These are phyloP conservation scores for Tetheella fluctuosa DNA, from an alignment of 2,888 invertebrate species.

Conservation along the genomic window DNA sequence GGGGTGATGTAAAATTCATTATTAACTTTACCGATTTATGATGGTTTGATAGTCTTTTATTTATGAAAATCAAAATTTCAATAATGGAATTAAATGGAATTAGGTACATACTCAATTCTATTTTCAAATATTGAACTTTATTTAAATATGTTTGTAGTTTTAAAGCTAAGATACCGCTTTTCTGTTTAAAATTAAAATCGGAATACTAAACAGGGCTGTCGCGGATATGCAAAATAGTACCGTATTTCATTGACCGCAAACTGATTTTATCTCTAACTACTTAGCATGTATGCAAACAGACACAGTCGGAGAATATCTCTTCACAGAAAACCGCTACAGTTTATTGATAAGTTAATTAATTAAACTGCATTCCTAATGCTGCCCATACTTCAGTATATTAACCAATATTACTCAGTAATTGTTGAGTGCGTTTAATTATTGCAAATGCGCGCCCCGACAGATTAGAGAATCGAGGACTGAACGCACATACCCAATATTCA, in stretches of 20 bases:
- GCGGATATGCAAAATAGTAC: conserved; percentile 1
- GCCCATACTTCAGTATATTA: conserved; percentile 37
- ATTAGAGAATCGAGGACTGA: conserved; percentile 20
- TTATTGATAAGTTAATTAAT: conserved; percentile 50
- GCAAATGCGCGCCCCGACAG: conserved; percentile 33
- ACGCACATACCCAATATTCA: conserved; percentile 25
- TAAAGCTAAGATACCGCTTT: not conserved
- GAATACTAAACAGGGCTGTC: not conserved
- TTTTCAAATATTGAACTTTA: not conserved
- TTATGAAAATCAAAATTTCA: not conserved
- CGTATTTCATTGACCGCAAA: conserved; percentile 7
- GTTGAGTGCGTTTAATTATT: conserved; percentile 51
- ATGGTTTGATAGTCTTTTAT: not conserved
- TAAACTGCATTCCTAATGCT: conserved; percentile 49
- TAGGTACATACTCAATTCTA: not conserved
- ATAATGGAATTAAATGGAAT: not conserved
- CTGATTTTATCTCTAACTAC: conserved; percentile 19
- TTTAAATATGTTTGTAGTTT: not conserved
- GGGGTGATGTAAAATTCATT: not conserved
- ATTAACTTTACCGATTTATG: not conserved
- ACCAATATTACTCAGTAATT: conserved; percentile 33
- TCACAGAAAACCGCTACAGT: conserved; percentile 34
- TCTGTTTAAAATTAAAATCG: not conserved
- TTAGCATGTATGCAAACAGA: conserved; percentile 20
- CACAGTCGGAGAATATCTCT: conserved; percentile 18